Evolutionary conservation across 1,140 invertebrate genomes (phyloP).

Genomic region (Lordiphosa collinella): DNA sequence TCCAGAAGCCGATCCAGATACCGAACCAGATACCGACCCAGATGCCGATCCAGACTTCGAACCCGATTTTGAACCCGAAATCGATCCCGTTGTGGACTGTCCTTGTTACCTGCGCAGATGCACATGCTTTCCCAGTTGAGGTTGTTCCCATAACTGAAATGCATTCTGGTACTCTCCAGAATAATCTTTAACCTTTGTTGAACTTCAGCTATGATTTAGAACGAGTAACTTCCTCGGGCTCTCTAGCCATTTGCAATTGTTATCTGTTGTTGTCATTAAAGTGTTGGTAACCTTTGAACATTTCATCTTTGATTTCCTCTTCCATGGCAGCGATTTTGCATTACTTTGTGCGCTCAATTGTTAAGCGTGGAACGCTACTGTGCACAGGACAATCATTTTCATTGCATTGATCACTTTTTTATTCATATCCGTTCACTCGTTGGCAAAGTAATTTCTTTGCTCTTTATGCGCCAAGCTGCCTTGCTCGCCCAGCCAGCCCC

Average conservation of each 20-base stretch:
- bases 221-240: background rate
- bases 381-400: conserved; percentile 71
- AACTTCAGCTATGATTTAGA: too few species aligned
- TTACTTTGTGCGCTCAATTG: conserved; percentile 69
- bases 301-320: conserved; percentile 9
- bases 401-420: conserved; percentile 77
- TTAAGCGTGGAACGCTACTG: conserved; percentile 55
- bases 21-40: too few species aligned
- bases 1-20: too few species aligned
- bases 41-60: background rate
- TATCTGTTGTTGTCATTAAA: conserved; percentile 51
- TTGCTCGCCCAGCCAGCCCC: background rate
- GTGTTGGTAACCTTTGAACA: conserved; percentile 35
- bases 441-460: conserved; percentile 76
- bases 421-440: conserved; percentile 74
- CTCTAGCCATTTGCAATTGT: conserved; percentile 14
- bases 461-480: conserved; percentile 35
- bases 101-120: background rate
- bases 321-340: conserved; percentile 7
- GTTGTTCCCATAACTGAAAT: too few species aligned
- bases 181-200: too few species aligned
- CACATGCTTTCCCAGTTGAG: background rate
- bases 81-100: background rate
- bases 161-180: too few species aligned
- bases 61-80: background rate